phyloP scores from a whole-genome alignment of 1,140 invertebrate species.

The Zophobas morio region DNA sequence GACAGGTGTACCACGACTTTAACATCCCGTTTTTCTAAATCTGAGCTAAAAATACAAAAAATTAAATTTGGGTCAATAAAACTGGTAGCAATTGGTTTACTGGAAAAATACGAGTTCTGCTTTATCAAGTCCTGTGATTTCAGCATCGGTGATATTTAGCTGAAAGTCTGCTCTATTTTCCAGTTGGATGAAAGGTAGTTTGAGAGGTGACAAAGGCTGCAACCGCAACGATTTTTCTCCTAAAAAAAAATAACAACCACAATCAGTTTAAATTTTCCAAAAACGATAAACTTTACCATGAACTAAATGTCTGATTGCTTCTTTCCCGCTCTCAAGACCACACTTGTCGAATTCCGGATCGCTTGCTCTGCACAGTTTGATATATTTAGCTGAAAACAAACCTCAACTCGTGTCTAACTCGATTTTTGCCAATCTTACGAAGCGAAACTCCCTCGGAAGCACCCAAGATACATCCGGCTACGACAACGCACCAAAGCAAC shows the following conservation, averaged over 20 bases:
- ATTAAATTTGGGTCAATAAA: background rate
- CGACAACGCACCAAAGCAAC: background rate
- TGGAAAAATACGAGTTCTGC: conserved; percentile 54
- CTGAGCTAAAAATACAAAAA: conserved; percentile 64
- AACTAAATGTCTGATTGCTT: conserved; percentile 57
- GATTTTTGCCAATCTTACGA: conserved; percentile 12
- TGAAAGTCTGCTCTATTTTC: conserved; percentile 53
- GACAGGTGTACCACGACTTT: conserved; percentile 66
- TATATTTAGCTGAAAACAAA: conserved; percentile 61
- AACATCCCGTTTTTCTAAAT: conserved; percentile 69
- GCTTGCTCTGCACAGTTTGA: conserved; percentile 60
- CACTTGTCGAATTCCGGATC: conserved; percentile 64
- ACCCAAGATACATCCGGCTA: conserved; percentile 12
- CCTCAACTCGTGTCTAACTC: background rate
- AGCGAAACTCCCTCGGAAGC: background rate
- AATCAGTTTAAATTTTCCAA: too few species aligned
- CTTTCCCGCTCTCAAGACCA: conserved; percentile 58
- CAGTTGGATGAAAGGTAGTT: conserved; percentile 56
- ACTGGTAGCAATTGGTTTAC: conserved; percentile 52
- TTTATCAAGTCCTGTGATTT: conserved; percentile 56
- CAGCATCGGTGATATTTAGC: conserved; percentile 53
- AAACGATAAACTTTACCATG: conserved; percentile 52
- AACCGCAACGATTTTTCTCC: conserved; percentile 58
- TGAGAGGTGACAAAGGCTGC: conserved; percentile 56
- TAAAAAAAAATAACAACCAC: conserved; percentile 46